phyloP scores from a whole-genome alignment of 2,888 invertebrate species.

The Lymantria monacha region DNA sequence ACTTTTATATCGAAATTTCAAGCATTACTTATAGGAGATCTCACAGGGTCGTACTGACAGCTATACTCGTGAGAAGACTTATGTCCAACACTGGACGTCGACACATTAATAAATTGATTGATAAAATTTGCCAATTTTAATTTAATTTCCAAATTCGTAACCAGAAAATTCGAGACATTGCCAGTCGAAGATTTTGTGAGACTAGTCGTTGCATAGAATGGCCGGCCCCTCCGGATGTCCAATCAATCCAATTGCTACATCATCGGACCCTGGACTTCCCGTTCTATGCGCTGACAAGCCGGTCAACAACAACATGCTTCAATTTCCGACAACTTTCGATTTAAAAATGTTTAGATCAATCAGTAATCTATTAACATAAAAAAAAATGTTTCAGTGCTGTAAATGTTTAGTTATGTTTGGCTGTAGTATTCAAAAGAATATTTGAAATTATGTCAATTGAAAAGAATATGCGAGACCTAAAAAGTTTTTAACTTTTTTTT shows the following conservation, averaged over 20 bases:
- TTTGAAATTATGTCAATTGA: neutral
- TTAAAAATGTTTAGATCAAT: neutral
- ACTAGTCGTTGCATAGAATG: constrained; percentile 13
- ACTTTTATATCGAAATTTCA: too few relatives aligned
- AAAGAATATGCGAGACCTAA: too few relatives aligned
- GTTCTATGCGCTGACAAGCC: constrained; percentile 27
- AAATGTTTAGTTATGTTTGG: too few relatives aligned
- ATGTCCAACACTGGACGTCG: too few relatives aligned
- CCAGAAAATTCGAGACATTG: constrained; percentile 12
- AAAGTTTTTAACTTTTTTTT: too few relatives aligned
- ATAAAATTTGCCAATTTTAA: too few relatives aligned
- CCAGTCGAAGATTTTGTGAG: constrained; percentile 24
- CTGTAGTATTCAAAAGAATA: neutral
- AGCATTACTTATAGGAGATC: too few relatives aligned
- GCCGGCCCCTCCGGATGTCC: constrained; percentile 40
- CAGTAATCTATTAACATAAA: neutral
- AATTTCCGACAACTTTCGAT: neutral
- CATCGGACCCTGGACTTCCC: constrained; percentile 35
- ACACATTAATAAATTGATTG: too few relatives aligned
- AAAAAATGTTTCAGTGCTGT: neutral
- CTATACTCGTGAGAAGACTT: too few relatives aligned
- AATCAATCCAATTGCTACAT: constrained; percentile 50
- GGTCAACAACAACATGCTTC: constrained; percentile 30
- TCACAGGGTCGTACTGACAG: too few relatives aligned
- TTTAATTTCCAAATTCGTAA: neutral